A percentile compares a stretch with the other conserved stretches of the same genome.
Evolutionary conservation across 2,888 invertebrate genomes (phyloP).

Genomic region (Digitonthophagus gazella): DNA sequence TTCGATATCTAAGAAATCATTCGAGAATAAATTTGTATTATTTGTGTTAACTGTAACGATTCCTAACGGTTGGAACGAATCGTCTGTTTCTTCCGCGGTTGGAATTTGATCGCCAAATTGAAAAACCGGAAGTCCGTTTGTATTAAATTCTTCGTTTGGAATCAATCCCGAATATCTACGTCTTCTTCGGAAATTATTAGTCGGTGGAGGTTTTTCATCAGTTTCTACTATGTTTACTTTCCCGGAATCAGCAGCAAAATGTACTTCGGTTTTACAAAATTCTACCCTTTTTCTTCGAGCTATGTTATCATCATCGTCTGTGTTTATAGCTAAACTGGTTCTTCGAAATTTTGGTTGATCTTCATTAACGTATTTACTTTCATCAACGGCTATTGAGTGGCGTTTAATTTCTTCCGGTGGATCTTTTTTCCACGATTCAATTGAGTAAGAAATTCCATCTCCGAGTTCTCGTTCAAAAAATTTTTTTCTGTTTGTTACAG

Average conservation of each 20-base stretch:
- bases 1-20: constrained; percentile 18
- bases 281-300: constrained; percentile 55
- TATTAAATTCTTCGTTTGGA: constrained; percentile 46
- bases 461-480: constrained; percentile 19
- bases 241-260: constrained; percentile 83
- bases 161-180: constrained; percentile 58
- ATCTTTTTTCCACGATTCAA: constrained; percentile 37
- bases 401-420: constrained; percentile 51
- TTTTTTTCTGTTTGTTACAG: constrained; percentile 20
- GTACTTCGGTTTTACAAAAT: constrained; percentile 86
- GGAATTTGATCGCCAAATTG: constrained; percentile 60
- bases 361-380: constrained; percentile 54
- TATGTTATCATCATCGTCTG: constrained; percentile 18
- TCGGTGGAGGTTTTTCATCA: constrained; percentile 82
- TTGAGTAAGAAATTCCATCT: constrained; percentile 22
- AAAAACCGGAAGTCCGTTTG: constrained; percentile 57
- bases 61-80: constrained; percentile 10
- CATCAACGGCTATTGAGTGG: constrained; percentile 60
- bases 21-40: constrained; percentile 10
- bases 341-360: constrained; percentile 34
- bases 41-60: constrained; percentile 33
- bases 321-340: constrained; percentile 41
- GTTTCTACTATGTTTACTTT: constrained; percentile 85
- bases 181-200: constrained; percentile 73
- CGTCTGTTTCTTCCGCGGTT: constrained; percentile 14